These are phyloP conservation scores for Pollachius pollachius DNA, from an alignment of 2,113 vertebrate species.

Conservation along the genomic window DNA sequence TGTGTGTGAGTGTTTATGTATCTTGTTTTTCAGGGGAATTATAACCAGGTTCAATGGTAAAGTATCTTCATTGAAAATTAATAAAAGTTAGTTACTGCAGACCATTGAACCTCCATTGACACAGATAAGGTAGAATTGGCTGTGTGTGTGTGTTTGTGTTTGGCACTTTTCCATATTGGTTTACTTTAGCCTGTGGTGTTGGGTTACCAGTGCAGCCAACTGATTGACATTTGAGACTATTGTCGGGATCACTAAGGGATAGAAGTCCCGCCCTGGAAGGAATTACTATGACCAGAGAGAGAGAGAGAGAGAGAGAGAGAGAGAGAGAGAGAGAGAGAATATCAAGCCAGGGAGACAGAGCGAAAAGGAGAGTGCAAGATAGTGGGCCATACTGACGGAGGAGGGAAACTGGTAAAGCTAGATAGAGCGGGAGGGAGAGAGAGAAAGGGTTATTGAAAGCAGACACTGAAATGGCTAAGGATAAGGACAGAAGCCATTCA, in stretches of 20 bases:
- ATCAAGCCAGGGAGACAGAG: constrained; percentile 4
- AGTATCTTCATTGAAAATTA: too few relatives aligned
- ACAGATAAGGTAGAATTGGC: too few relatives aligned
- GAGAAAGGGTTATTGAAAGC: constrained; percentile 22
- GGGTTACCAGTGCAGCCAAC: constrained; percentile 38
- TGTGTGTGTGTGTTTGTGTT: too few relatives aligned
- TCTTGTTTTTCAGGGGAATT: neutral
- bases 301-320: constrained; percentile 19
- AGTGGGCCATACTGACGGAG: neutral
- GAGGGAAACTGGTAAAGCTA: neutral
- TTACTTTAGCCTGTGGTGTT: constrained; percentile 31
- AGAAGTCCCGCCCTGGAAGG: constrained; percentile 56
- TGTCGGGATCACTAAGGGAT: constrained; percentile 38
- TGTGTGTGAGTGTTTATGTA: neutral
- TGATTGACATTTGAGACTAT: constrained; percentile 46
- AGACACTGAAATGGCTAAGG: too few relatives aligned
- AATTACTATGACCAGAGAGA: constrained; percentile 55
- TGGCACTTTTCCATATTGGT: neutral
- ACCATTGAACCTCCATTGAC: too few relatives aligned
- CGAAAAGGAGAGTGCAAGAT: neutral
- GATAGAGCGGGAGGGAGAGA: neutral
- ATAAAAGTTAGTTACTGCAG: too few relatives aligned
- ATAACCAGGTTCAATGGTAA: too few relatives aligned
- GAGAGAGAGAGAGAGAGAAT: constrained; percentile 11
- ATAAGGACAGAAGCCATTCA: too few relatives aligned